Evolutionary conservation across 1,140 invertebrate species (phyloP), one percentile per base, ranked within the genome.

Genomic region (Latrodectus geometricus): DNA sequence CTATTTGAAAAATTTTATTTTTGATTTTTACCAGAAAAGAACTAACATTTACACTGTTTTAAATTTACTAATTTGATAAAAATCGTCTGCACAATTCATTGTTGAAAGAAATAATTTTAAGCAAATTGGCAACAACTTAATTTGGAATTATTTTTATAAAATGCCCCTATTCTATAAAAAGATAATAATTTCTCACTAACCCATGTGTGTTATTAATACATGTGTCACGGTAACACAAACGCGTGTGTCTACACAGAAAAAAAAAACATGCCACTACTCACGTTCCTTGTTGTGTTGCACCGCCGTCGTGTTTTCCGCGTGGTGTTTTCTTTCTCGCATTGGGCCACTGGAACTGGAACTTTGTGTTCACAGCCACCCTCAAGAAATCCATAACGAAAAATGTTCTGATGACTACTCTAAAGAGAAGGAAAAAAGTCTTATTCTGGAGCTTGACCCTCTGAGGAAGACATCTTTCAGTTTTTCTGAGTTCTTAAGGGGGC

Each of bases 301-400:
- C 66, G 50, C 74, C 83, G 68, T 86, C 83, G 68, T 77, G 83
- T 21, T 86, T 86, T 48, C 56, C 74, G 20, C 83, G 74, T 70
- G 83, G 83, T 69, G 65, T 77, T 65, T 86, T 86, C 83, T 86
- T 86, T 65, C 83, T 52, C 21, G 83, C 83, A 48, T 86, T 86
- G 15, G 83, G 83, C 83, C 83, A 86, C 52, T 86, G 74, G 49
- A 86, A 86, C 68, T 77, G 74, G 83, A 86, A 86, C 35, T 86
- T 86, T 17, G 83, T 86, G 75, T 86, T 86, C n/a, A 86, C 83
- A 15, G 83, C 83, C n/a, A 86, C 83, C 75, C 65, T 86, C 65
- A 86, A 65, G 68, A 86, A 86, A 86, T 86, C 83, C 83, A 86
- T 86, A 69, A 54, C 23, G 68, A 68, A 21, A 35, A 14, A 35